Conservation (phyloP, 2,888 invertebrate species). For the Calliphora vomitoria region DNA sequence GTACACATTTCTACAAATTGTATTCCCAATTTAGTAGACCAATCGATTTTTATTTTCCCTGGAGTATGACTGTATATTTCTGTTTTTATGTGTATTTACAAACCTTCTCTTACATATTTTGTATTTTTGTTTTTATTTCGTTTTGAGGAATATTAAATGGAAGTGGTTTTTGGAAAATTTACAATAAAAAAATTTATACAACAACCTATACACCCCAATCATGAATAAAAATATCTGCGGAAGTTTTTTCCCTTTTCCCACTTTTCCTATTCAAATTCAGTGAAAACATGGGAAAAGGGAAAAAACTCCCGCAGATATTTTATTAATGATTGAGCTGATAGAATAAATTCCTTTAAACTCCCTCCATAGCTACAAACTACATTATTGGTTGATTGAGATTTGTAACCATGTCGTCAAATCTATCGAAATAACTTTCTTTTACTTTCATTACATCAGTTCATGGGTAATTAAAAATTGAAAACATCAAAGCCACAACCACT, state of each 20-base stretch:
- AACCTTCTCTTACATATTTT: slow-evolving; percentile 14
- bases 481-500: slow-evolving; percentile 16
- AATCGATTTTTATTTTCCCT: slow-evolving; percentile 52
- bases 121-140: not conserved
- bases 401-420: not conserved
- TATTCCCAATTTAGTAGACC: slow-evolving; percentile 15
- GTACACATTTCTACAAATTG: not conserved
- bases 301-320: too few species aligned
- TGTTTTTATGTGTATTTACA: not conserved
- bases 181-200: slow-evolving; percentile 21
- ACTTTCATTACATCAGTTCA: not conserved
- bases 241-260: too few species aligned
- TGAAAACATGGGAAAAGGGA: too few species aligned
- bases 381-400: not conserved
- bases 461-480: slow-evolving; percentile 11
- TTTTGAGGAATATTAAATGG: slow-evolving; percentile 43
- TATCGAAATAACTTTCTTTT: not conserved
- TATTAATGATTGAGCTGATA: not conserved
- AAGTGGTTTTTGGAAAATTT: slow-evolving; percentile 44
- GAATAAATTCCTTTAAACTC: not conserved
- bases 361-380: not conserved
- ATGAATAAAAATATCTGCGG: too few species aligned
- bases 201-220: too few species aligned
- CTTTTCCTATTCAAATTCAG: too few species aligned
- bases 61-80: slow-evolving; percentile 12